Conservation (phyloP, 2,797 vertebrate species). For the Acanthopagrus latus region DNA sequence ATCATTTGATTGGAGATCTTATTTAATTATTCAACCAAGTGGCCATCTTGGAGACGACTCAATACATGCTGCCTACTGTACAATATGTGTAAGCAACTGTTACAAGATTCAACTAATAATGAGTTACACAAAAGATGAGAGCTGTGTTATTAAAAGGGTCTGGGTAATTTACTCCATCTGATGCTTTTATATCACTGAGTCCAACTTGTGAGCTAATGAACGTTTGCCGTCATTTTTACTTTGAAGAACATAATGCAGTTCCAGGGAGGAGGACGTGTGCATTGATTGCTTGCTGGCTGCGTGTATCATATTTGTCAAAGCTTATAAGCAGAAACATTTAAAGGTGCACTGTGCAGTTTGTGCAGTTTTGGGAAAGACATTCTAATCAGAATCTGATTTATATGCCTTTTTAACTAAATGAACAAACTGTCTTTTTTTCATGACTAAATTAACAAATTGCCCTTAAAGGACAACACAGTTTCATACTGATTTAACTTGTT, state of each 20-base stretch:
- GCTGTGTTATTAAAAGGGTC: conserved; percentile 37
- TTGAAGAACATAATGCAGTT: conserved; percentile 31
- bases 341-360: no score
- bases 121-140: conserved; percentile 49
- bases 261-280: conserved; percentile 20
- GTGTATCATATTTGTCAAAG: conserved; percentile 27
- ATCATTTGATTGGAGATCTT: conserved; percentile 85
- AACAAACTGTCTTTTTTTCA: no score
- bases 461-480: no score
- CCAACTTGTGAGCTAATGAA: conserved; percentile 18
- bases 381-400: no score
- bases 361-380: no score
- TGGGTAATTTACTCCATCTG: conserved; percentile 18
- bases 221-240: conserved; percentile 39
- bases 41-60: conserved; percentile 76
- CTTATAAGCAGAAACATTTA: conserved; percentile 9
- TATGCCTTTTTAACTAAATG: no score
- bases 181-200: conserved; percentile 15
- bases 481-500: no score
- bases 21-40: conserved; percentile 86
- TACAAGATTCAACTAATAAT: conserved; percentile 68
- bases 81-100: conserved; percentile 83
- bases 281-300: conserved; percentile 39
- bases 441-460: no score
- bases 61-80: conserved; percentile 77